Evolutionary conservation across 2,113 vertebrate genomes (phyloP).

Genomic region (Nycticorax nycticorax): DNA sequence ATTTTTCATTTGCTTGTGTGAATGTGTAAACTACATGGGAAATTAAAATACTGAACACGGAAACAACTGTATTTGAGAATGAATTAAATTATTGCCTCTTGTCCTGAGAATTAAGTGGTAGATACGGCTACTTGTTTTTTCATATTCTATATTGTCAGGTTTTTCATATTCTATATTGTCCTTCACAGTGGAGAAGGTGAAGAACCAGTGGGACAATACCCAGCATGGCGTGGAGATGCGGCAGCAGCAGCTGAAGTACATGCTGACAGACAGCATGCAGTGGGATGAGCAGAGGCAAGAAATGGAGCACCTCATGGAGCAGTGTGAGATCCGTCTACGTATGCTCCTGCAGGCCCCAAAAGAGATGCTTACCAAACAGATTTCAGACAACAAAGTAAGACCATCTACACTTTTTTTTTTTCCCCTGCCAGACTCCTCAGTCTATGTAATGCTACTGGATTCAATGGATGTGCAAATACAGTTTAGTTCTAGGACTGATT

Average conservation of each 20-base stretch:
- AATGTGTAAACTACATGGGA: background rate
- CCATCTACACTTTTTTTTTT: fast-evolving
- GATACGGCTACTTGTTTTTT: background rate
- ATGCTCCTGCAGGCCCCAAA: conserved; percentile 79
- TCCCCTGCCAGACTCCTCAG: too few relatives aligned
- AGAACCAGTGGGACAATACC: conserved; percentile 91
- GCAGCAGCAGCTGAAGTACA: conserved; percentile 87
- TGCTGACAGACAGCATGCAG: conserved; percentile 87
- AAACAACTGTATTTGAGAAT: background rate
- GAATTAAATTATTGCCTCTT: background rate
- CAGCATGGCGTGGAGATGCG: conserved; percentile 88
- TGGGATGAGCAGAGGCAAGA: conserved; percentile 89
- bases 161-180: background rate
- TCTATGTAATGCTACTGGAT: background rate
- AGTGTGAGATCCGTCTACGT: conserved; percentile 81
- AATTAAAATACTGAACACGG: background rate
- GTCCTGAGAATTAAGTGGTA: background rate
- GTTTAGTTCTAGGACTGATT: background rate
- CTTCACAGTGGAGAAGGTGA: conserved; percentile 87
- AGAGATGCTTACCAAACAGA: conserved; percentile 85
- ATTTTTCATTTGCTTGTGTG: background rate
- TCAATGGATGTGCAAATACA: background rate
- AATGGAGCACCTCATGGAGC: conserved; percentile 84
- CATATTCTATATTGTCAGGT: background rate
- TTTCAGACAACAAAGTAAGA: conserved; percentile 89